phyloP scores from a whole-genome alignment of 2,888 invertebrate genomes.

The Sphecodes monilicornis region DNA sequence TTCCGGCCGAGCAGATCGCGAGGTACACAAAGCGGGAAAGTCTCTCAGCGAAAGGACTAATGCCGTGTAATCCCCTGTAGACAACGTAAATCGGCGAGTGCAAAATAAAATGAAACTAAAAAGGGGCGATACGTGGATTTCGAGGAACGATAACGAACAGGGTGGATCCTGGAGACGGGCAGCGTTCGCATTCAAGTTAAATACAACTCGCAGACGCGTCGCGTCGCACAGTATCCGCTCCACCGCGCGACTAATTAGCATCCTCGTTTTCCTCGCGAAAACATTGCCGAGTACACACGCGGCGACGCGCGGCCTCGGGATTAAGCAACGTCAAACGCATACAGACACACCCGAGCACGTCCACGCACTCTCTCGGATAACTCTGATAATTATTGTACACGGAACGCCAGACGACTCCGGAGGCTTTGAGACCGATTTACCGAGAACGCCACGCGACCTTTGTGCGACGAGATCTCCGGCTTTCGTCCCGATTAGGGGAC shows the following conservation, averaged over 20 bases:
- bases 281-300: conserved; percentile 39
- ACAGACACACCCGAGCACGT: not conserved
- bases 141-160: not conserved
- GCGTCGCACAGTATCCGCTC: not conserved
- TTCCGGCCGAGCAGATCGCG: not conserved
- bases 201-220: not conserved
- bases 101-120: not conserved
- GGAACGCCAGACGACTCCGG: conserved; percentile 15
- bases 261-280: conserved; percentile 55
- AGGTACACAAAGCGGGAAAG: conserved; percentile 13
- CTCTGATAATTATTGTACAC: conserved; percentile 52
- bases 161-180: not conserved
- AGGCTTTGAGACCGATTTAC: conserved; percentile 26
- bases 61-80: conserved; percentile 5
- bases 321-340: not conserved
- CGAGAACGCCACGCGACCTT: not conserved
- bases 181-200: not conserved
- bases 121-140: not conserved
- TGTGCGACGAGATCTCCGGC: not conserved
- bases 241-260: conserved; percentile 58
- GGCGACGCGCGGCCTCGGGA: not conserved
- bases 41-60: conserved; percentile 2
- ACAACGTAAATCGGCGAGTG: conserved; percentile 5
- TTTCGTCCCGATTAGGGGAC: not conserved
- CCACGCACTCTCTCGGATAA: conserved; percentile 27